Evolutionary conservation across 2,888 invertebrate species (phyloP).

Genomic region (Rhagonycha fulva): DNA sequence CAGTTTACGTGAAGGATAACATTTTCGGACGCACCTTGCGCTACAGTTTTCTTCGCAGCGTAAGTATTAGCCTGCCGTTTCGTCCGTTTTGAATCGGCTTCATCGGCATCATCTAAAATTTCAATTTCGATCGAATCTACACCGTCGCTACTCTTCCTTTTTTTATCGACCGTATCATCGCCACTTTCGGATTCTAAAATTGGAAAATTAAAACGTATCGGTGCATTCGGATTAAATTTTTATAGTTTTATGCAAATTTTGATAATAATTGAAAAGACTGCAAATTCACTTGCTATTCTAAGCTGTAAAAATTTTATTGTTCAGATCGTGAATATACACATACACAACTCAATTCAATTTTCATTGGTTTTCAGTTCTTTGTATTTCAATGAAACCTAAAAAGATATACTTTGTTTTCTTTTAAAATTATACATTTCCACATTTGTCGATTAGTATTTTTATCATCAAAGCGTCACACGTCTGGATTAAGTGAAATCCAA

Average conservation of each 20-base stretch:
- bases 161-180: slow-evolving; percentile 12
- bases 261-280: neutral
- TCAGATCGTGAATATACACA: neutral
- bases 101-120: slow-evolving; percentile 15
- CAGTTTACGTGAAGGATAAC: neutral
- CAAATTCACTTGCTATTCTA: slow-evolving; percentile 5
- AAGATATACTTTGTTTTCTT: neutral
- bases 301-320: slow-evolving; percentile 5
- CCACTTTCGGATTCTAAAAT: slow-evolving; percentile 28
- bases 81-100: slow-evolving; percentile 10
- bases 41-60: slow-evolving; percentile 64
- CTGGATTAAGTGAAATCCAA: neutral
- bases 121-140: slow-evolving; percentile 8
- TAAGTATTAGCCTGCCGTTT: slow-evolving; percentile 49
- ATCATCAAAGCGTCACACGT: neutral
- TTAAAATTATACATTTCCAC: neutral
- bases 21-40: slow-evolving; percentile 53
- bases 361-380: neutral
- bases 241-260: slow-evolving; percentile 8
- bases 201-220: slow-evolving; percentile 3
- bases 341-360: neutral
- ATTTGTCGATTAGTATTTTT: neutral
- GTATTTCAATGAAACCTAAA: neutral
- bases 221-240: neutral
- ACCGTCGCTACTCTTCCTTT: slow-evolving; percentile 15